These are phyloP conservation scores for Montifringilla adamsi DNA, from an alignment of 2,113 vertebrate species.

Conservation along the genomic window DNA sequence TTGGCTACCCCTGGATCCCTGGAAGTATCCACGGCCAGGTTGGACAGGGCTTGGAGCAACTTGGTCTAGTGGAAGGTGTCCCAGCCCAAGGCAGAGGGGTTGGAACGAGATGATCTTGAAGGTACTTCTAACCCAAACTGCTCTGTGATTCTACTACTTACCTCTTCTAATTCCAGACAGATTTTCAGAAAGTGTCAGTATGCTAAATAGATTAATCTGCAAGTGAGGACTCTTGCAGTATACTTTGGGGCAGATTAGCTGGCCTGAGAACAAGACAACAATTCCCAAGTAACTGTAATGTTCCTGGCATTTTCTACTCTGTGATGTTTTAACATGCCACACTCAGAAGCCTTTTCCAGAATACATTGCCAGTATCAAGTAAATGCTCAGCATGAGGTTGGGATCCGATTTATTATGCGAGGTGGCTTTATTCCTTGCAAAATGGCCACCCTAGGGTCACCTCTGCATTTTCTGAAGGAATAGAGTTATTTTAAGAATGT, in stretches of 20 bases:
- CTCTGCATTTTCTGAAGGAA: not conserved
- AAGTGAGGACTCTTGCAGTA: not conserved
- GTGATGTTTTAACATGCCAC: not conserved
- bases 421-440: not conserved
- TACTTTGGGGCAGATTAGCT: not conserved
- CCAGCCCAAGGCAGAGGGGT: too few relatives aligned
- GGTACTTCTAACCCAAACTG: not conserved
- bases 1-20: not conserved
- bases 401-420: accelerated
- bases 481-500: not conserved
- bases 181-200: not conserved
- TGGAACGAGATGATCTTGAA: not conserved
- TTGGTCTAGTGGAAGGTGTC: not conserved
- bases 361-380: not conserved
- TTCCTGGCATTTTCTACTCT: not conserved
- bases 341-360: not conserved
- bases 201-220: not conserved
- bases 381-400: not conserved
- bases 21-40: not conserved
- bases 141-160: not conserved
- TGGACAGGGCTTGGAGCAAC: not conserved
- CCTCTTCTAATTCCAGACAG: not conserved
- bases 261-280: not conserved
- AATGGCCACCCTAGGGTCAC: not conserved
- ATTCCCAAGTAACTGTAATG: not conserved